Percentiles rank a stretch among this genome's conserved stretches.
These are phyloP conservation scores for Thecocarcelia acutangulata DNA, from an alignment of 2,888 invertebrate species.

Conservation along the genomic window DNA sequence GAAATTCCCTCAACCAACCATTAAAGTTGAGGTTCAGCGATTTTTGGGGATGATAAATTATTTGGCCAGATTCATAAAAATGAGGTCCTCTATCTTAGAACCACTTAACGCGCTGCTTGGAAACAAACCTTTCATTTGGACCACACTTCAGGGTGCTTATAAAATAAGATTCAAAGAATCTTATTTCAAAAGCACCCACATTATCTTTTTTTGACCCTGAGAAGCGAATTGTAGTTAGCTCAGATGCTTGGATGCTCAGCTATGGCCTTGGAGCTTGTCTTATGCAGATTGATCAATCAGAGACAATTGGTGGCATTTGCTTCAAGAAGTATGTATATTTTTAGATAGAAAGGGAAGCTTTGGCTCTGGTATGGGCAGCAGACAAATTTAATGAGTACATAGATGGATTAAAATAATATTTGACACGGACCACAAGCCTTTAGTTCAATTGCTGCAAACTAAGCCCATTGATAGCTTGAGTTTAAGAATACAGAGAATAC, in stretches of 20 bases:
- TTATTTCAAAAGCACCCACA: background rate
- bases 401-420: background rate
- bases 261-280: constrained; percentile 21
- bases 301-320: constrained; percentile 31
- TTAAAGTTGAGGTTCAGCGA: background rate
- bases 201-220: constrained; percentile 12
- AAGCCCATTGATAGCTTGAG: too few species aligned
- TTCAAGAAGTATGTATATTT: constrained; percentile 35
- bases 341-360: background rate
- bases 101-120: constrained; percentile 17
- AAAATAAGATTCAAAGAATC: constrained; percentile 15
- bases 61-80: constrained; percentile 22
- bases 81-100: constrained; percentile 29
- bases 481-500: too few species aligned
- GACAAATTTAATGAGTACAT: background rate
- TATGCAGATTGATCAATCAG: constrained; percentile 24
- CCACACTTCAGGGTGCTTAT: constrained; percentile 3
- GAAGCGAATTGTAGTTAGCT: background rate
- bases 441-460: background rate
- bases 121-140: constrained; percentile 18
- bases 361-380: background rate
- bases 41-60: constrained; percentile 16
- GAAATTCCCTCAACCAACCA: too few species aligned
- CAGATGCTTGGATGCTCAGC: background rate
- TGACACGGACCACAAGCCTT: background rate